Base-by-base conservation (phyloP, 2,888 invertebrate genomes). In the Cacoxenus indagator region DNA sequence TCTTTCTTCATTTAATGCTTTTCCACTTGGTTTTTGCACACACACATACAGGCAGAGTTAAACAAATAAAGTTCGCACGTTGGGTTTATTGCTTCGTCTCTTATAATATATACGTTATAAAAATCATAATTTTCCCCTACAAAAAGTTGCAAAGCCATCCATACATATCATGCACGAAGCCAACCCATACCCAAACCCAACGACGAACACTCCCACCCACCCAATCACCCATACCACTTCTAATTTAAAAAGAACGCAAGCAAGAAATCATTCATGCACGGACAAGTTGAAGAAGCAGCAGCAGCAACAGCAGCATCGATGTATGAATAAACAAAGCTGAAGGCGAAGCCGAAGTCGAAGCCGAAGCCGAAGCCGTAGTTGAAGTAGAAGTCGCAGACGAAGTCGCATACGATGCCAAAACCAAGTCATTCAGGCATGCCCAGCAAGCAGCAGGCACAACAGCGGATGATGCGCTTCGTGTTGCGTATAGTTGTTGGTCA, bases 401-500 rank as follows among this genome's bases (percentile, higher is more conserved):
- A n/a, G n/a, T n/a, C n/a, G n/a, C n/a, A n/a, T n/a, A n/a, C n/a
- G n/a, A n/a, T n/a, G n/a, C n/a, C 14, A 8, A n/a, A 46, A 46
- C 46, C 46, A n/a, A 46, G 9, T 9, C 31, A 46, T 46, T n/a
- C 1, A 46, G n/a, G 46, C 46, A 19, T 22, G 22, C 24, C 51
- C 19, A 54, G 46, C 19, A 19, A 19, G 46, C 24, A 24, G 51
- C 51, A 22, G 31, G 5, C 31, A 31, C 9, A n/a, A n/a, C n/a
- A n/a, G n/a, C n/a, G n/a, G n/a, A n/a, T n/a, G n/a, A n/a, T n/a
- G n/a, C n/a, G n/a, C n/a, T 5, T n/a, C 48, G 48, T 6, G 5
- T 14, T 55, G 9, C n/a, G 29, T 31, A 48, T 29, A 73, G 55
- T 61, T 70, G 70, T 70, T 70, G 74, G n/a, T n/a, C n/a, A n/a